Evolutionary conservation across 1,140 invertebrate species (phyloP).

Genomic region (Parapsyche elsis): DNA sequence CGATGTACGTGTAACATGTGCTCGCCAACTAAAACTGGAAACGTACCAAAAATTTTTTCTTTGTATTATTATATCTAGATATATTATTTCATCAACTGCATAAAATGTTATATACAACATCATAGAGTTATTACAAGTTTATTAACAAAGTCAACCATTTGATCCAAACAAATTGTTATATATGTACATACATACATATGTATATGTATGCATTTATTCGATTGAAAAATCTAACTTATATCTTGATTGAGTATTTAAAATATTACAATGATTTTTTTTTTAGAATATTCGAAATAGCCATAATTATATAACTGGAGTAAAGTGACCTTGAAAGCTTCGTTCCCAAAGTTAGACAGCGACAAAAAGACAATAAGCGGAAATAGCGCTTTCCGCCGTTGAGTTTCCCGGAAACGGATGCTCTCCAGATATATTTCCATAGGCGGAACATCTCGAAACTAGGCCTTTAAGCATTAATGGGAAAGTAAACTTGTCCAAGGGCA

Average conservation of each 20-base stretch:
- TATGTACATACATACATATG: no score
- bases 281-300: background rate
- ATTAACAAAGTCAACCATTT: no score
- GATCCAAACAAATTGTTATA: no score
- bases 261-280: no score
- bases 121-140: no score
- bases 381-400: background rate
- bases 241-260: no score
- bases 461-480: background rate
- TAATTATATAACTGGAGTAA: background rate
- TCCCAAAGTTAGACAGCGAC: background rate
- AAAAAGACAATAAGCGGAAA: background rate
- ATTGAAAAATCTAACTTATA: no score
- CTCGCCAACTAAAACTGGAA: conserved; percentile 6
- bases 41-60: background rate
- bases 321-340: background rate
- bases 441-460: background rate
- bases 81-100: background rate
- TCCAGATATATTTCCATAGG: background rate
- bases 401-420: background rate
- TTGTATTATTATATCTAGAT: background rate
- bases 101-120: background rate
- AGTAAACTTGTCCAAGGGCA: background rate
- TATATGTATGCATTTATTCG: no score
- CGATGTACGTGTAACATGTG: background rate